phyloP scores from a whole-genome alignment of 2,797 vertebrate genomes.

The Sebastes nivosus region DNA sequence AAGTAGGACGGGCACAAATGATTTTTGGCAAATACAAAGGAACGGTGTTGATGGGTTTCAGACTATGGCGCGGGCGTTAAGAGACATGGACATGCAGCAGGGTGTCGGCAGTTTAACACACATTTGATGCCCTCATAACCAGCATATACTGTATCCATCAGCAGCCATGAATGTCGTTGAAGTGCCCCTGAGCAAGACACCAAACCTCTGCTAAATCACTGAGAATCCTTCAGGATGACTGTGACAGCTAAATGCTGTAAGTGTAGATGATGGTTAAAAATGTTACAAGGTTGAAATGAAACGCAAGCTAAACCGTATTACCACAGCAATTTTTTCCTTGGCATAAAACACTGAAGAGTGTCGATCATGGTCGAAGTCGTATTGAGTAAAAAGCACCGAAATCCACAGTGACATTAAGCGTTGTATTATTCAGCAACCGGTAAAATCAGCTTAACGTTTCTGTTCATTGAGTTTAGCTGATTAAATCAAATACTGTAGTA shows the following conservation, averaged over 20 bases:
- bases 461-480: not conserved
- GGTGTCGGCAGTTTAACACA: conserved; percentile 1
- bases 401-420: conserved; percentile 1
- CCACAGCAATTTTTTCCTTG: not conserved
- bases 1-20: conserved; percentile 46
- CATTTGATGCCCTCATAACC: not conserved
- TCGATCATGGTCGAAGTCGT: not conserved
- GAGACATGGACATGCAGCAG: conserved; percentile 1
- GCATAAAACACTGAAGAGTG: not conserved
- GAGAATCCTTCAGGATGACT: not conserved
- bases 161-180: not conserved
- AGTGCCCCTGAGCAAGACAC: conserved; percentile 16
- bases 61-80: not conserved
- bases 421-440: not conserved
- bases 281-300: not conserved
- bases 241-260: not conserved
- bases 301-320: not conserved
- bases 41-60: conserved; percentile 42
- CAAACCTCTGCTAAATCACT: conserved; percentile 2
- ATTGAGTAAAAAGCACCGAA: not conserved
- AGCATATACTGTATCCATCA: conserved; percentile 6
- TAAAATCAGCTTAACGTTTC: not conserved
- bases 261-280: not conserved
- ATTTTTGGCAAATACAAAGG: conserved; percentile 25
- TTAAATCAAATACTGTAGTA: not conserved